Evolutionary conservation across 2,797 vertebrate species (phyloP), one percentile per base, ranked within the genome.

Genomic region (Erethizon dorsatum): DNA sequence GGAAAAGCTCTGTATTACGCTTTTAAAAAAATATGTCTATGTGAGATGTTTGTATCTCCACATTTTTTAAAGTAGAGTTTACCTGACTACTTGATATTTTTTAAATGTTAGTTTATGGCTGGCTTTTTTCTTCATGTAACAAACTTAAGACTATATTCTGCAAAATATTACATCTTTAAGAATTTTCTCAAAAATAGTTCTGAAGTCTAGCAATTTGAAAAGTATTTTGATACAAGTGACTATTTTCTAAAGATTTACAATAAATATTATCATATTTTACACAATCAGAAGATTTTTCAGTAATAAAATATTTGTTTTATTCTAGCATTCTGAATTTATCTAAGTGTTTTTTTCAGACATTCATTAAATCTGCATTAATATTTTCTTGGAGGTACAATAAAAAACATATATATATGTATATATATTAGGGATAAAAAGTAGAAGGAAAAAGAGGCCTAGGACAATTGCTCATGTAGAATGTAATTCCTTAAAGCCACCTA

Each of bases 131-230:
- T 17, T 83, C 75, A 61, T 56, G 4, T 69, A 83, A 57, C 2
- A 57, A 2, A 78, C 89, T 93, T 31, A 67, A 24, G 45, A 75
- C 24, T 79, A 50, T 41, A 75, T 57, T 94, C 15, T 87, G 8
- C 2, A 89, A 45, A 67, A 31, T 37, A 82, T 31, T 83, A 45
- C 1, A 9, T 61, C 24, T 87, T 83, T 18, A 79, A 90, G 37
- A 82, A 61, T n/a, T 57, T 95, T 86, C 31, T 71, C 50, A 56
- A 33, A 77, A 83, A 45, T 52, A 37, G 6, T 80, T 2, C 28
- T 71, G 9, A 91, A 92, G 71, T 83, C 20, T 94, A 84, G 1
- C 75, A 71, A 12, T 83, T 85, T 92, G 67, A 69, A 95, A 94
- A 95, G 31, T 89, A 78, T 57, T 71, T 92, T 84, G 28, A 88